Evolutionary conservation across 2,113 vertebrate species (phyloP), one percentile per base, ranked within the genome.

Genomic region (Sarotherodon lohbergeri): DNA sequence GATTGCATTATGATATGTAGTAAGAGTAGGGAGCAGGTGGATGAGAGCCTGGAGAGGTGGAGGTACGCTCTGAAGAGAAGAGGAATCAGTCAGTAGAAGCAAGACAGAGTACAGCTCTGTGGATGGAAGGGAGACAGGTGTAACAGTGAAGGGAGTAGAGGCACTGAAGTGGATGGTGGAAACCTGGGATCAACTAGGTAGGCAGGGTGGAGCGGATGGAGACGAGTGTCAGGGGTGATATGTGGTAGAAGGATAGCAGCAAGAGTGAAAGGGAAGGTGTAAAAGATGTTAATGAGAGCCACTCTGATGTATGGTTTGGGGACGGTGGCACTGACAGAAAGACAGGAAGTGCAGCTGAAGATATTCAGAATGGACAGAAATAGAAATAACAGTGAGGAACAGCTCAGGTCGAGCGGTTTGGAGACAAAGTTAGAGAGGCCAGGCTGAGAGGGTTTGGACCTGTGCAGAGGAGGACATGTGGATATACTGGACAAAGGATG

Each of bases 311-410:
- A 39, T 66, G 32, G 32, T 66, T 66, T 66, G 32, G 61, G 32
- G 61, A 39, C 0, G 0, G 17, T 39, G 32, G 17, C 1, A 66
- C 61, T 0, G 32, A n/a, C 0, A 66, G n/a, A 66, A 39, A 66
- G 32, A 1, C 32, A 0, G 6, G 32, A 39, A 39, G 61, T 34
- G 17, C 10, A 66, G 5, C 32, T 4, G 32, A 63, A 63, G 61
- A 66, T 66, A 17, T 63, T 34, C 16, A 6, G 57, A 61, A 3
- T 36, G 61, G 17, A 7, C 10, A 66, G 1, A 39, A 66, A 36
- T 41, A 14, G 11, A 68, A 68, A 24, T 2, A 41, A 68, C n/a
- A 22, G 22, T 22, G 22, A 24, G n/a, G 36, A 39, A 41, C 11
- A 13, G 63, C 63, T 68, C 19, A 41, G 19, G 63, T 14, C 13